Conservation (phyloP, 2,113 vertebrate genomes). For the Eira barbara region DNA sequence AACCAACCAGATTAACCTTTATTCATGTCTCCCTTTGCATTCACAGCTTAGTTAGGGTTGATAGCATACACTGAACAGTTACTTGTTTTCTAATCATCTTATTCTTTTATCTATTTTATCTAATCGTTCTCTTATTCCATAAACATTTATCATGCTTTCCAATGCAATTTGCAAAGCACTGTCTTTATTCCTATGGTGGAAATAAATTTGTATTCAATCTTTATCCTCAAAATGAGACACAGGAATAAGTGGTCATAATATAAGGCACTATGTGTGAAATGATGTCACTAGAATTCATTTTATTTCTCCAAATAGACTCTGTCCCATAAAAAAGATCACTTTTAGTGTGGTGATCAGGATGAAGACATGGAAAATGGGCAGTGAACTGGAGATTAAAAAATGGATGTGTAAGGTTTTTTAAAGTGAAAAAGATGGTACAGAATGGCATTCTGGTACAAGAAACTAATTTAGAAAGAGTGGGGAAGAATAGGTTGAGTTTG, state of each 20-base stretch:
- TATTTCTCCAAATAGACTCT: neutral
- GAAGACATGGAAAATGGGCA: neutral
- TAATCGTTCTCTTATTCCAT: neutral
- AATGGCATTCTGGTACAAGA: neutral
- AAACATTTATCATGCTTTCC: neutral
- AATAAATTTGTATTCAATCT: neutral
- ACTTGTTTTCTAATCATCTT: neutral
- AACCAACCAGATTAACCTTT: neutral
- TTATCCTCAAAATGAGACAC: neutral
- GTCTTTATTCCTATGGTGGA: neutral
- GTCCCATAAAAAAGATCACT: neutral
- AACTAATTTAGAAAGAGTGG: neutral
- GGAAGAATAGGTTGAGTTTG: neutral
- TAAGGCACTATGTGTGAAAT: neutral
- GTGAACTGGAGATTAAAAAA: neutral
- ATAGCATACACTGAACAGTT: neutral
- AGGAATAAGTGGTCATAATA: neutral
- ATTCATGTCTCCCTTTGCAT: neutral
- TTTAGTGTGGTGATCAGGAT: neutral
- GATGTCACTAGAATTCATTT: neutral
- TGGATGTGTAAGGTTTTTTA: neutral
- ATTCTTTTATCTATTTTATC: conserved; percentile 5
- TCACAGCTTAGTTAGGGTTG: neutral
- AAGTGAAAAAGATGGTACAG: neutral
- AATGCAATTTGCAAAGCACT: neutral